phyloP scores from a whole-genome alignment of 2,797 vertebrate species.

The Epinephelus coioides region DNA sequence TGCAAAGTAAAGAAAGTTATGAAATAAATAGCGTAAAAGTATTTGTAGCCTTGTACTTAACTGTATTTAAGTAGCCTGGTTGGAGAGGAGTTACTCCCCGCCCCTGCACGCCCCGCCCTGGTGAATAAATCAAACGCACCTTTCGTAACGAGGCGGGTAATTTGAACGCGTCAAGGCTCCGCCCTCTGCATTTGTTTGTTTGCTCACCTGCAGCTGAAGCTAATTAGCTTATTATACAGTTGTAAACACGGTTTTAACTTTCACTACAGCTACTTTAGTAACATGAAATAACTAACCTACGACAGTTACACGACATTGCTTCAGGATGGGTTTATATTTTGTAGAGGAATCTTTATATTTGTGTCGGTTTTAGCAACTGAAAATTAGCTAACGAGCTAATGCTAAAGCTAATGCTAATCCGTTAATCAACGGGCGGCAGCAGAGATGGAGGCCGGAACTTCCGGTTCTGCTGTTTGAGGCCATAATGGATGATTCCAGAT shows the following conservation, averaged over 20 bases:
- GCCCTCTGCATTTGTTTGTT: neutral
- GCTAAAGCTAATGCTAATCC: neutral
- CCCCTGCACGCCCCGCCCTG: neutral
- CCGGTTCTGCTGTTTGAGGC: neutral
- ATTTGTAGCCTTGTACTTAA: too few relatives aligned
- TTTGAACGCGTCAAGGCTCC: neutral
- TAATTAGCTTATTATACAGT: neutral
- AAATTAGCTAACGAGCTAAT: neutral
- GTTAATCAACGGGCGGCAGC: too few relatives aligned
- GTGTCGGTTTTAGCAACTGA: neutral
- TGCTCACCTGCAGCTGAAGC: neutral
- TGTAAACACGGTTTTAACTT: neutral
- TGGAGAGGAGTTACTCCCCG: too few relatives aligned
- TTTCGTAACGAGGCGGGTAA: neutral
- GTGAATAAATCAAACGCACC: neutral
- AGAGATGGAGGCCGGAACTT: neutral
- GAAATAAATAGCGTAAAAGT: too few relatives aligned
- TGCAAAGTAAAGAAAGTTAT: too few relatives aligned
- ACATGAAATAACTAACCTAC: neutral
- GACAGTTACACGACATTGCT: neutral
- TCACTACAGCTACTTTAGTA: accelerated
- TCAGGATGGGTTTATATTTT: neutral
- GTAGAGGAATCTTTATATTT: neutral
- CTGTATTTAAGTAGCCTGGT: too few relatives aligned
- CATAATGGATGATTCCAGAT: neutral